These are phyloP conservation scores for Megathymus violae DNA, from an alignment of 1,140 invertebrate species.

Conservation along the genomic window DNA sequence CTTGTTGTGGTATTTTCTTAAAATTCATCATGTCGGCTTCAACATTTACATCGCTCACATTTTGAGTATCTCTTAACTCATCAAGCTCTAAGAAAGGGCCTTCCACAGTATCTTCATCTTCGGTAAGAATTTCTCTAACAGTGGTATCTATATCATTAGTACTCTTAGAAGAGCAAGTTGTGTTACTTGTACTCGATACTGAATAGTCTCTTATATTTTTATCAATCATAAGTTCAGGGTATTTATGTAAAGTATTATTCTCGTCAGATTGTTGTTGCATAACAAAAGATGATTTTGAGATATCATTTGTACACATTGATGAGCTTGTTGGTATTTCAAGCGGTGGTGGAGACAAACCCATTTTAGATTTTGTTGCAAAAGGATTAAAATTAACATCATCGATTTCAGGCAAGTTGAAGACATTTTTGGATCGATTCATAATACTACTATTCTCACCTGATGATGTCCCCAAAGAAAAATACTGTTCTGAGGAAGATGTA, in stretches of 20 bases:
- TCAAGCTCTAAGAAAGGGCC: constrained; percentile 73
- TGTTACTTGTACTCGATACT: constrained; percentile 42
- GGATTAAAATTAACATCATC: constrained; percentile 63
- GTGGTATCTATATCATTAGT: constrained; percentile 53
- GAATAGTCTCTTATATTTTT: constrained; percentile 44
- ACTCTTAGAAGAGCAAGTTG: constrained; percentile 53
- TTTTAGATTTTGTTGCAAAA: constrained; percentile 62
- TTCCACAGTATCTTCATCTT: constrained; percentile 79
- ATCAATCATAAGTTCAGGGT: constrained; percentile 8
- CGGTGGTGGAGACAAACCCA: constrained; percentile 47
- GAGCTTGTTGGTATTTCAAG: constrained; percentile 5
- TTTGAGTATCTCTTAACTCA: constrained; percentile 45
- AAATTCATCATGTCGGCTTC: constrained; percentile 60
- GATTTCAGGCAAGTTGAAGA: constrained; percentile 67
- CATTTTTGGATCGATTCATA: constrained; percentile 45
- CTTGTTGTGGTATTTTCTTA: constrained; percentile 48
- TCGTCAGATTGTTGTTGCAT: constrained; percentile 6
- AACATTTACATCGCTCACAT: constrained; percentile 42
- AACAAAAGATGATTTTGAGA: neutral
- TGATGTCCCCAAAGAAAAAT: constrained; percentile 36
- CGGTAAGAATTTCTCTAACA: constrained; percentile 60
- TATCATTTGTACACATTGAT: neutral
- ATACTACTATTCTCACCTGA: constrained; percentile 40
- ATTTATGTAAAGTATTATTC: constrained; percentile 3
- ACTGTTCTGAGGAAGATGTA: constrained; percentile 36